These are phyloP conservation scores for Drosophila bocki DNA, from an alignment of 1,140 invertebrate genomes.

Conservation along the genomic window DNA sequence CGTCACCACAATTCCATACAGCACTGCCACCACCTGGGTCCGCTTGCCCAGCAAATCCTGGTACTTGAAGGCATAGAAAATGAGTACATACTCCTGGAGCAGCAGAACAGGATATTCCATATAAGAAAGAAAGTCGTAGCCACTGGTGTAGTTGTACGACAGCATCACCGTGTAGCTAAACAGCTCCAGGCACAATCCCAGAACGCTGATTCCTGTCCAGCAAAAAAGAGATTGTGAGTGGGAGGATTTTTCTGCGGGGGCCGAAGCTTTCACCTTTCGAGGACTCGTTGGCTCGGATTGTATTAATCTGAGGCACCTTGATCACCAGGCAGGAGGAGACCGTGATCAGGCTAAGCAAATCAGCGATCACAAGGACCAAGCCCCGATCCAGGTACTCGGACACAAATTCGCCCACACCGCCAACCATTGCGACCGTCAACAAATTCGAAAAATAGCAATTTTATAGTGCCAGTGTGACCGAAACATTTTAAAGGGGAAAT, in stretches of 20 bases:
- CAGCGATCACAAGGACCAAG: constrained; percentile 84
- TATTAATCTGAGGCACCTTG: constrained; percentile 90
- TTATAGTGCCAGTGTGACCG: constrained; percentile 11
- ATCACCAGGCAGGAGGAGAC: constrained; percentile 88
- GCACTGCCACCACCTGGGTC: constrained; percentile 83
- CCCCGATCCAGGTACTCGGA: constrained; percentile 74
- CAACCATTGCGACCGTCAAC: constrained; percentile 37
- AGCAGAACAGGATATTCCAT: constrained; percentile 90
- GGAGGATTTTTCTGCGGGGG: constrained; percentile 6
- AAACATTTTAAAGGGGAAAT: not conserved
- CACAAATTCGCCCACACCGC: constrained; percentile 41
- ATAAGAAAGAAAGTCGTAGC: constrained; percentile 88
- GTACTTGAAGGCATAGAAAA: constrained; percentile 88
- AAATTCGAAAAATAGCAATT: constrained; percentile 37
- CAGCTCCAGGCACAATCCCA: constrained; percentile 79
- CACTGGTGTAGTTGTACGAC: constrained; percentile 89
- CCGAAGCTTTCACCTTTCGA: constrained; percentile 85
- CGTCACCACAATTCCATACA: constrained; percentile 86
- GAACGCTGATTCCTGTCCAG: constrained; percentile 64
- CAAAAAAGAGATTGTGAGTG: constrained; percentile 16
- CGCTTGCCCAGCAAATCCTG: constrained; percentile 86
- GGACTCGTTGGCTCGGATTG: constrained; percentile 86
- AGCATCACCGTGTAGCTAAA: constrained; percentile 90
- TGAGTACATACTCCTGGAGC: constrained; percentile 88
- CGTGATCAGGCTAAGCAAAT: constrained; percentile 88